Base-by-base conservation (phyloP, 2,113 vertebrate species). In the Laterallus jamaicensis region DNA sequence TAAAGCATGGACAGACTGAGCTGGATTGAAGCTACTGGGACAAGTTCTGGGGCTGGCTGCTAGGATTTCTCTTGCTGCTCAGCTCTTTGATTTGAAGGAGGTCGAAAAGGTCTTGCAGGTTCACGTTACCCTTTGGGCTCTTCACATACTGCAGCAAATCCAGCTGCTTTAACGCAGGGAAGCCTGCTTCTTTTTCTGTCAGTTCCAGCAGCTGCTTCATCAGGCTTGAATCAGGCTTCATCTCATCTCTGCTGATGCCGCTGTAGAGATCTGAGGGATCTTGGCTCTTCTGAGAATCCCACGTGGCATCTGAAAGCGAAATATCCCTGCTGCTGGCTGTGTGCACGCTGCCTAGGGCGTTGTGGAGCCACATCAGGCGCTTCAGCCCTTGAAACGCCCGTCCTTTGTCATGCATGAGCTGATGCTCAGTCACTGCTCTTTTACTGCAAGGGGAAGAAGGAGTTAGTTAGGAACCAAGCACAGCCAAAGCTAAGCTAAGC, bases 361-460 rank as follows among this genome's bases (percentile, higher is more conserved):
- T 98, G 9, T 97, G 98, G 35, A 98, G 97, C 98, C 98, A 98
- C 94, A 97, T 97, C 67, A 98, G 94, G 14, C 98, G 97, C 96
- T 98, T 98, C 42, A 99, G 97, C 67, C 98, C 98, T 88, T 98
- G 98, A 16, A 98, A 97, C 9, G 95, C 97, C 64, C 96, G 97
- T 13, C 98, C 96, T 10, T 97, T 98, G 92, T 98, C 98, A 9
- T 98, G 98, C 98, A 98, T 92, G 89, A 99, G 96, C 98, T 98
- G 98, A 66, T 98, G 98, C 88, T 99, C 98, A 0, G 97, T 98
- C 85, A 98, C 98, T 2, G 98, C 97, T 87, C 98, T 96, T n/a
- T 98, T 98, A 39, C 98, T 98, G 95, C 88, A 86, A 86, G 1
- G n/a, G 73, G 49, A 85, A 76, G 32, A 64, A 16, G 22, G 26